Base-by-base conservation (phyloP, 1,140 invertebrate genomes). In the Papilio dardanus region DNA sequence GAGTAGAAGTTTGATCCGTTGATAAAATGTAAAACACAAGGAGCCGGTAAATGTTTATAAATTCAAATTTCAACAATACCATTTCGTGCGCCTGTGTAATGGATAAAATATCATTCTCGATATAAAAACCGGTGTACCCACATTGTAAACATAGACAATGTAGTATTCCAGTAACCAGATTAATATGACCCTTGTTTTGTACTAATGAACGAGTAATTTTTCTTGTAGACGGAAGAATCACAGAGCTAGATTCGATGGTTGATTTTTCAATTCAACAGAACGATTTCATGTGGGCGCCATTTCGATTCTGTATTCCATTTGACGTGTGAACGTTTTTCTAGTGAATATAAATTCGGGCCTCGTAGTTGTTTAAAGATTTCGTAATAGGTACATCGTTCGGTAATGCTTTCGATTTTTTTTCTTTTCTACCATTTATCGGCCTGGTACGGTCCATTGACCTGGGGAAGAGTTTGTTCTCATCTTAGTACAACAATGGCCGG, bases 281-380 rank as follows among this genome's bases (percentile, higher is more conserved):
- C 74, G 77, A 78, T 77, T 78, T 79, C 65, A 85, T 77, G 88
- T 87, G 82, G 84, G 84, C 82, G 83, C 78, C 81, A 84, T 83
- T 75, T 80, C 78, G 78, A 81, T 81, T 81, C 76, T 33, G 73
- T 82, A 78, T 76, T 77, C 78, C 46, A 76, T 79, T 30, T 69
- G 77, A 81, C 79, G 79, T 84, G 82, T 86, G 82, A 83, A 81
- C 74, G 73, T 83, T 84, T 85, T 88, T 83, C 73, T 83, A 83
- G 76, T 81, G 83, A 85, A 86, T 85, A 87, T 79, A 86, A 85
- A 86, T 84, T 84, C 84, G 77, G 78, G 81, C 75, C 75, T 79
- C 84, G 85, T 86, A 82, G 75, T 75, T 79, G 83, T 75, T 79
- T 74, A 67, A 73, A 76, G 77, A 82, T 89, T 88, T 86, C 83